Base-by-base conservation (phyloP, 2,797 vertebrate genomes). In the Clarias fuscus region DNA sequence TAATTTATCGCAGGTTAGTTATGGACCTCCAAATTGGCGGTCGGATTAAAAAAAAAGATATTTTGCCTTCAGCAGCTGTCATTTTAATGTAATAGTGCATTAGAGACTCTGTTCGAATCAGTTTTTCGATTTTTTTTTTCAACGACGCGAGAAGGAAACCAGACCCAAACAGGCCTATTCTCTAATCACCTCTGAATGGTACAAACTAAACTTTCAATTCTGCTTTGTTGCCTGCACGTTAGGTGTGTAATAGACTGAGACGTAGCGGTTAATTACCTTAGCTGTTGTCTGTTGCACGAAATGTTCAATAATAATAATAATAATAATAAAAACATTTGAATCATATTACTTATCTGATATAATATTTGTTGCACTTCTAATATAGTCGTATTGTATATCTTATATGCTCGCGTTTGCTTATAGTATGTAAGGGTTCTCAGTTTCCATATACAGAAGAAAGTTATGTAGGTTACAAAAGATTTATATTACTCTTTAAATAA, bases 71-170 rank as follows among this genome's bases (percentile, higher is more conserved):
- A 48, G 14, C 24, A 82, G 43, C 64, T 82, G 43, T 33, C 10
- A 56, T 82, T 82, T 67, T 68, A 67, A 67, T 30, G n/a, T 30
- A 81, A 67, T 48, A 0, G 77, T 67, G 62, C 43, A 67, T 68
- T 67, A 65, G 8, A 30, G 15, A 0, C 62, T 48, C 15, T 13
- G 33, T 81, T 53, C 40, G 24, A 81, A 81, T 24, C 40, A 67
- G 24, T 81, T 65, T 81, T 65, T 27, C 59, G 33, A 40, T 67
- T 67, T 81, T 48, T 95, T 95, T 95, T 93, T 93, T 95, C 95
- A 92, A 95, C 95, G 96, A 95, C 94, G 92, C 91, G 91, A 94
- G 91, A 92, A 88, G 91, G 97, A 96, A 97, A 98, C 95, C 94
- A 92, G 96, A 97, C 93, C 95, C 92, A 90, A 87, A 92, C 48